Percentiles rank a stretch among this genome's conserved stretches.
These are phyloP conservation scores for Vidua macroura DNA, from an alignment of 2,113 vertebrate species.

Conservation along the genomic window DNA sequence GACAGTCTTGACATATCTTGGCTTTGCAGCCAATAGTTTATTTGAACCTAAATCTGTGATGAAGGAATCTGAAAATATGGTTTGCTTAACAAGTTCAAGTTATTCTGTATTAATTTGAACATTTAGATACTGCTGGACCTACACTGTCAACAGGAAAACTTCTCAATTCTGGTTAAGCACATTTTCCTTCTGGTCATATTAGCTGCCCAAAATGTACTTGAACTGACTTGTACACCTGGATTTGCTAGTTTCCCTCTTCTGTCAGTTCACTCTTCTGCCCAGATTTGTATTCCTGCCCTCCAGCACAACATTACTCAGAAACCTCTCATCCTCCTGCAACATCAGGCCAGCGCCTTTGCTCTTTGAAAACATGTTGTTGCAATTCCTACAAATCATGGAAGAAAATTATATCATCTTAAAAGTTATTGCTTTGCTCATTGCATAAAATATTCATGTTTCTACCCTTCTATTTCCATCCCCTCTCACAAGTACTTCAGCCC, in stretches of 20 bases:
- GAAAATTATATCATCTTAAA: not conserved
- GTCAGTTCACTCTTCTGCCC: not conserved
- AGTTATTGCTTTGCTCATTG: not conserved
- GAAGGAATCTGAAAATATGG: not conserved
- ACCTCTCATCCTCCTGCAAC: not conserved
- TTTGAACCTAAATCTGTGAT: not conserved
- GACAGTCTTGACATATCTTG: not conserved
- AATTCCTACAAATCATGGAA: not conserved
- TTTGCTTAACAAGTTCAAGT: not conserved
- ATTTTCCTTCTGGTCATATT: not conserved
- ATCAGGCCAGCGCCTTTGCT: not conserved
- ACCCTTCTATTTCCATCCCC: not conserved
- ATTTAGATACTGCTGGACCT: not conserved
- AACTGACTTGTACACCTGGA: not conserved
- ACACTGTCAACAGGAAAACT: not conserved
- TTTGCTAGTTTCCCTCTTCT: not conserved
- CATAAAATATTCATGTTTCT: not conserved
- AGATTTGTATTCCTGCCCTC: not conserved
- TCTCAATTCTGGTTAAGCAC: not conserved
- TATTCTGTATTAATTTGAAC: not conserved
- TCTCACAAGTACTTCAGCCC: not conserved
- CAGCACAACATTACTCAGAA: not conserved
- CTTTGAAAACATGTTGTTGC: not conserved
- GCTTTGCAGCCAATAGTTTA: not conserved
- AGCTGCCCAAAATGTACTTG: not conserved